Conservation (phyloP, 2,113 vertebrate species). For the Anseranas semipalmata region DNA sequence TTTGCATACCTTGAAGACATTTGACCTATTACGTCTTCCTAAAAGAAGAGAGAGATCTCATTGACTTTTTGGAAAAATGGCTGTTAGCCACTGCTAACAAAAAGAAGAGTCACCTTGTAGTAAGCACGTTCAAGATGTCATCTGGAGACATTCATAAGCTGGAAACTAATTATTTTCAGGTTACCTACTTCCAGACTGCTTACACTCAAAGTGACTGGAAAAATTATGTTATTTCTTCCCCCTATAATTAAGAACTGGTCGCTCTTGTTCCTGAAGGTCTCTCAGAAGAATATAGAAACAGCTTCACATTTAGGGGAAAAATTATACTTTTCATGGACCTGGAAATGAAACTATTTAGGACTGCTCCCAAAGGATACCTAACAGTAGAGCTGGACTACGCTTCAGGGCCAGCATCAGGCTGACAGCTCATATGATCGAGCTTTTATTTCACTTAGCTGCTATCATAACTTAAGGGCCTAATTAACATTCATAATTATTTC, state of each 20-base stretch:
- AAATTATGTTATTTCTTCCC: not conserved
- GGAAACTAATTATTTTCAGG: not conserved
- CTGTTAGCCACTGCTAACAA: not conserved
- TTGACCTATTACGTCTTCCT: constrained; percentile 10
- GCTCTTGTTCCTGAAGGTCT: not conserved
- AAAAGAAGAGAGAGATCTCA: constrained; percentile 13
- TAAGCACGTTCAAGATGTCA: not conserved
- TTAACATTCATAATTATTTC: not conserved
- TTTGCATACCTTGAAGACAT: constrained; percentile 28
- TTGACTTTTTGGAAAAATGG: not conserved
- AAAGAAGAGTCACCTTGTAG: not conserved
- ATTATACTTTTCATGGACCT: not conserved
- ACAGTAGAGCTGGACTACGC: not conserved
- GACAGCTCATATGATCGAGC: not conserved
- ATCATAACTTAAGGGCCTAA: not conserved
- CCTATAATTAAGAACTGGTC: not conserved
- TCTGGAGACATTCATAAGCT: not conserved
- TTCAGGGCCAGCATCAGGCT: not conserved
- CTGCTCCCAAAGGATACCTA: not conserved
- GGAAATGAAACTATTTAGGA: not conserved
- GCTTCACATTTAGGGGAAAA: not conserved
- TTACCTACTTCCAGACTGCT: not conserved
- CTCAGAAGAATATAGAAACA: not conserved
- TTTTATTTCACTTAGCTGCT: not conserved
- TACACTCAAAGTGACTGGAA: not conserved